Base-by-base conservation (phyloP, 2,113 vertebrate species). In the Australoheros scitulus region DNA sequence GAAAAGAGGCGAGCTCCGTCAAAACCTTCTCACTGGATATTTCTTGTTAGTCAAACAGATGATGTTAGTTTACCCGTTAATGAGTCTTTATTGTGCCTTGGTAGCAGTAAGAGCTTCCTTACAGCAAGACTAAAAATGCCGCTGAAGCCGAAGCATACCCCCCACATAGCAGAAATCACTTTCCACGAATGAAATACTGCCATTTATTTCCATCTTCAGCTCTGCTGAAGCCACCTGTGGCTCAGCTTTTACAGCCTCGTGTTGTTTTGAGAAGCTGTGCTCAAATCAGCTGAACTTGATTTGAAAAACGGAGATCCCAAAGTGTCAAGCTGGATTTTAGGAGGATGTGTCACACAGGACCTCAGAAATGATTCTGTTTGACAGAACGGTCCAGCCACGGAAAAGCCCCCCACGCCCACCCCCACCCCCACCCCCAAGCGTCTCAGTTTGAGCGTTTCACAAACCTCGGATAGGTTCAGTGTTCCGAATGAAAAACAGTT, bases 21-120 rank as follows among this genome's bases (percentile, higher is more conserved):
- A 17, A 82, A 72, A 57, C 5, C 70, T 22, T 36, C 55, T 77
- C 56, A 47, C 26, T 63, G 57, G 79, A 38, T 50, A 41, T 81
- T 81, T 57, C 11, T 36, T 4, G 5, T 4, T 1, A 3, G 13
- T 34, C 32, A 65, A 1, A 47, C 47, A 78, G 43, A 7, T 17
- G 0, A 11, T 2, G 59, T 18, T 24, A 2, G n/a, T 59, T 80
- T 26, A 18, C 52, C 10, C 38, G 61, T 52, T 77, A 70, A 81
- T 77, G 72, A 70, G 43, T 22, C 34, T 61, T 61, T 47, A 47
- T 11, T 29, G 13, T 22, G 18, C 34, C 65, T 58, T 47, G 22
- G 52, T 8, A 56, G 47, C 81, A 41, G 24, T 56, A 2, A 58
- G 20, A 76, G 72, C 55, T 8, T 81, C 79, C 24, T 82, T 74